Evolutionary conservation across 2,888 invertebrate species (phyloP), one percentile per base, ranked within the genome.

Genomic region (Diloba caeruleocephala): DNA sequence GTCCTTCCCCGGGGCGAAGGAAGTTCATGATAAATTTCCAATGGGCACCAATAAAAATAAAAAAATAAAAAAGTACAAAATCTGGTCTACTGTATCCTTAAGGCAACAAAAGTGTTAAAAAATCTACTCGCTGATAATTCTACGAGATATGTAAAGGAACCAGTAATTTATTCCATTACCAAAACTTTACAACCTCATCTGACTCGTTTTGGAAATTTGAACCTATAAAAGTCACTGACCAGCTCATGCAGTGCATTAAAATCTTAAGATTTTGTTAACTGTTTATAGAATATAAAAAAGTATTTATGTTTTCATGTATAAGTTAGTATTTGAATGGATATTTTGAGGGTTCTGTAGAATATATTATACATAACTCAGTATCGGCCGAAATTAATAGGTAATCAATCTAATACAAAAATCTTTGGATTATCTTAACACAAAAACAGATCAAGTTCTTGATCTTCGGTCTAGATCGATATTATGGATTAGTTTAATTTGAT

Each of bases 221-320:
- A 60, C 33, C n/a, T 34, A n/a, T 58, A 41, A 46, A 59, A 54
- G 57, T 59, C 58, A 58, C 21, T 59, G 60, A 58, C 60, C 53
- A 21, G 5, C 21, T 21, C 21, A 52, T 5, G 8, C 13, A 17
- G 33, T 13, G 33, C 5, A 19, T 19, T 19, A 13, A 19, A 33
- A 21, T 19, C 19, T 19, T 10, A 10, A 19, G 12, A 37, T 38
- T 23, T 23, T 4, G 12, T 12, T 7, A 49, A 23, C 17, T 28
- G 13, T 8, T 19, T 17, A 3, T 3, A 1, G n/a, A 38, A 23
- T n/a, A 17, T 19, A 29, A 48, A 54, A 17, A 5, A n/a, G 9
- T 12, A 0, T 36, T n/a, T 10, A 13, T 10, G 2, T 29, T 58
- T 50, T 58, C 41, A 12, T 36, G 50, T 36, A 50, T 50, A 57